Evolutionary conservation across 2,797 vertebrate species (phyloP), one percentile per base, ranked within the genome.

Genomic region (Lepidocolaptes lacrymiger): DNA sequence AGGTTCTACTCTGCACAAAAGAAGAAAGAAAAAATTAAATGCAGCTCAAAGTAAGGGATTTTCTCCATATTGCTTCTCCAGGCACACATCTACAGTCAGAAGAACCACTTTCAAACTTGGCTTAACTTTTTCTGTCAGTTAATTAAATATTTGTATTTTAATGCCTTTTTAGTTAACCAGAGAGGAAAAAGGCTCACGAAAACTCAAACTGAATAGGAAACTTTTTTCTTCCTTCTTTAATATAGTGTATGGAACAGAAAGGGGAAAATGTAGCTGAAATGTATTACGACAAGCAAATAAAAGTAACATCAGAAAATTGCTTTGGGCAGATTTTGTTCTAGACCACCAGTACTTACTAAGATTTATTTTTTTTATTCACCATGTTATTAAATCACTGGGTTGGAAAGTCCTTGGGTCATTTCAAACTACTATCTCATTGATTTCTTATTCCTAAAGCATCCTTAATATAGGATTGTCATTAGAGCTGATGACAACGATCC

Each of bases 331-430:
- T 95, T 93, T 74, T 76, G 77, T 95, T 96, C 90, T 77, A 93
- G 85, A 92, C 61, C 54, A 95, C 90, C 93, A 96, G 32, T 90
- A 95, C 85, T 93, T 97, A 96, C 83, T 87, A 55, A 90, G 88
- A 95, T 91, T 91, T 93, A 48, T 49, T 88, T 66, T 66, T 71
- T 94, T 91, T 95, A 56, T 95, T 88, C 54, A 92, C 76, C 0
- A 1, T 52, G 59, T 88, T 95, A 94, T 94, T 93, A 93, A 96
- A 94, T 93, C 95, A 95, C 91, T 96, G 85, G 27, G 39, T 49
- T 96, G 88, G 81, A 97, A 97, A 78, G 94, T 92, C 85, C 85
- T 91, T 83, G 36, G 77, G 90, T 97, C 93, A 95, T 95, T 97
- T 97, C 94, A 92, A 94, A 63, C 48, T 44, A 73, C 71, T 80